A percentile compares a stretch with the other conserved stretches of the same genome.
These are phyloP conservation scores for Glomeris maerens DNA, from an alignment of 1,140 invertebrate species.

Conservation along the genomic window DNA sequence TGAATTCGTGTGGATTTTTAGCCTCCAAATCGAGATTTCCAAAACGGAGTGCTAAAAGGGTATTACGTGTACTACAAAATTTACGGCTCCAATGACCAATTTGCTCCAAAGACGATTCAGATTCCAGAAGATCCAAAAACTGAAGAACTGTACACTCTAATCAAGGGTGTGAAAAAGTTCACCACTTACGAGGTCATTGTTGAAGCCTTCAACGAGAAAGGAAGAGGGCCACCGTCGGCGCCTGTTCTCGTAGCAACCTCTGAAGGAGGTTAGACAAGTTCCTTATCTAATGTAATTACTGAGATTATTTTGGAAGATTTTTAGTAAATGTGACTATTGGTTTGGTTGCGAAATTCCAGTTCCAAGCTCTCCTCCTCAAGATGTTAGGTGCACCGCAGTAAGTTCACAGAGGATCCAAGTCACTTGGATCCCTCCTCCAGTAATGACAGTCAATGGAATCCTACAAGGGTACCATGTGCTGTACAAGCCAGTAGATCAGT, in stretches of 20 bases:
- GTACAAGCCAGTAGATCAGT: constrained; percentile 24
- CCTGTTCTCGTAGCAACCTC: constrained; percentile 80
- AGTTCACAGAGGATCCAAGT: constrained; percentile 31
- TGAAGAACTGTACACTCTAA: constrained; percentile 57
- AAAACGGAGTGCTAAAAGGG: constrained; percentile 83
- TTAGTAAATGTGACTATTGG: background rate
- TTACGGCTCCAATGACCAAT: constrained; percentile 74
- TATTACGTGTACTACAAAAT: constrained; percentile 82
- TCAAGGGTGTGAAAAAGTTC: constrained; percentile 68
- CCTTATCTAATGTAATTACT: constrained; percentile 1
- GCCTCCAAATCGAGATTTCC: constrained; percentile 69
- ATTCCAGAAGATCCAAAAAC: constrained; percentile 80
- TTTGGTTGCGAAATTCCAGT: constrained; percentile 22
- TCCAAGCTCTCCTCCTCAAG: constrained; percentile 32
- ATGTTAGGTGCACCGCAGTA: constrained; percentile 26
- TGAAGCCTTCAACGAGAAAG: constrained; percentile 90
- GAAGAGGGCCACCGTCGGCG: constrained; percentile 74
- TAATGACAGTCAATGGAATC: constrained; percentile 31
- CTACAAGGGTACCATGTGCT: constrained; percentile 35
- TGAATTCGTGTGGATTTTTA: constrained; percentile 11
- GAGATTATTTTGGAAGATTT: no score
- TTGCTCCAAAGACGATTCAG: constrained; percentile 80
- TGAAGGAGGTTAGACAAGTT: constrained; percentile 43
- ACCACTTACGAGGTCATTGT: constrained; percentile 89
- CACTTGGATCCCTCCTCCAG: constrained; percentile 30